A percentile compares a stretch with the other conserved stretches of the same genome.
These are phyloP conservation scores for Thereva nobilitata DNA, from an alignment of 2,888 invertebrate species.

Conservation along the genomic window DNA sequence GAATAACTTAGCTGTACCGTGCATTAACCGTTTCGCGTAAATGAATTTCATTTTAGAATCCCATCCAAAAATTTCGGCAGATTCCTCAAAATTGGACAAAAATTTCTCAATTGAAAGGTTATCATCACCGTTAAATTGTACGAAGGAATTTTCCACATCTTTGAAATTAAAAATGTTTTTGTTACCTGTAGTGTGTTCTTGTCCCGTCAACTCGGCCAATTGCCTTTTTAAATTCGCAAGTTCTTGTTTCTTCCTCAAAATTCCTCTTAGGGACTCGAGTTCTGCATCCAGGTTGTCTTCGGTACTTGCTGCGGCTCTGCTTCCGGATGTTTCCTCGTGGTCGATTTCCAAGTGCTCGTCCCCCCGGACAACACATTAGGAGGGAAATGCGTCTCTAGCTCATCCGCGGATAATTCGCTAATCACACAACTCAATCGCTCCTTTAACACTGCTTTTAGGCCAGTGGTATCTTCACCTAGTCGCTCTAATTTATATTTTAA, in stretches of 20 bases:
- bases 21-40: conserved; percentile 8
- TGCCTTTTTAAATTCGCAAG: not conserved
- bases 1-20: conserved; percentile 20
- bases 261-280: not conserved
- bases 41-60: conserved; percentile 1
- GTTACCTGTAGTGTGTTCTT: conserved; percentile 3
- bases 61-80: conserved; percentile 5
- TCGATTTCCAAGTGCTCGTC: not conserved
- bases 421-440: too few species aligned
- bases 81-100: conserved; percentile 10
- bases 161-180: conserved; percentile 18
- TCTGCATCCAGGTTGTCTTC: conserved; percentile 5
- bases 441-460: too few species aligned
- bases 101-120: conserved; percentile 1
- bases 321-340: not conserved
- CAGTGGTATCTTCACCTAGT: too few species aligned
- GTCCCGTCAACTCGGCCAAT: conserved; percentile 8
- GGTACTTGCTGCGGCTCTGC: not conserved
- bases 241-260: conserved; percentile 4
- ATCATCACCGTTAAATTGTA: conserved; percentile 12
- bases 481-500: too few species aligned
- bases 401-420: too few species aligned
- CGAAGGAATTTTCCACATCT: conserved; percentile 15
- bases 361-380: too few species aligned
- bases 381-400: too few species aligned